Base-by-base conservation (phyloP, 2,888 invertebrate species). In the Tricholauxania praeusta region DNA sequence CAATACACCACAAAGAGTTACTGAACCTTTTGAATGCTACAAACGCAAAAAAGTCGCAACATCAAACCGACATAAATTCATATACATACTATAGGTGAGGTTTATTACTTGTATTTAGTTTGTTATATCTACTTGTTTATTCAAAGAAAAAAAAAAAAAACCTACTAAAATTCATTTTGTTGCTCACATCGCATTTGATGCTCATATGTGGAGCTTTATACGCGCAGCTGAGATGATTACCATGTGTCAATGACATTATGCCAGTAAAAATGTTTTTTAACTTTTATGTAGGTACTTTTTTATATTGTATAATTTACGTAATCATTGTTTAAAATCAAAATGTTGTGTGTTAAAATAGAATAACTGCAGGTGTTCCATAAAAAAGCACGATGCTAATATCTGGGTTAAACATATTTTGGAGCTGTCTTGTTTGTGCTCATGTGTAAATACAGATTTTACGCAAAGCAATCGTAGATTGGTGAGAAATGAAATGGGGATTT, bases 211-310 rank as follows among this genome's bases (percentile, higher is more conserved):
- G 59, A 12, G 59, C 53, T 15, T 15, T 53, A 62, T 55, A 8
- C 59, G 28, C 59, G 59, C 15, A 22, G 15, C 39, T 64, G 47
- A 59, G 15, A 55, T 64, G 47, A 59, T 65, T 28, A 72, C 66
- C 48, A 52, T 52, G 69, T 75, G 75, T 75, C 76, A 72, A 76
- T 72, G 74, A 74, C 76, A 70, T 69, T 63, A 66, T 65, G 71
- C 67, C 0, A 39, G 39, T 10, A 39, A 63, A 48, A 64, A 63
- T 55, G 53, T 55, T 65, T 71, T 72, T 72, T 66, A 68, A 57
- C 64, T 63, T 63, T 72, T 71, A 62, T 67, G 48, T 57, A 22
- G 32, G 15, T 64, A 39, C 19, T 73, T 10, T 10, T 39, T 72
- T 49, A 47, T 67, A 67, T 51, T 71, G 71, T 60, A 69, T 60